Percentiles rank a stretch among this genome's conserved stretches.
Conservation (phyloP, 1,140 invertebrate genomes). For the Drosophila jambulina region DNA sequence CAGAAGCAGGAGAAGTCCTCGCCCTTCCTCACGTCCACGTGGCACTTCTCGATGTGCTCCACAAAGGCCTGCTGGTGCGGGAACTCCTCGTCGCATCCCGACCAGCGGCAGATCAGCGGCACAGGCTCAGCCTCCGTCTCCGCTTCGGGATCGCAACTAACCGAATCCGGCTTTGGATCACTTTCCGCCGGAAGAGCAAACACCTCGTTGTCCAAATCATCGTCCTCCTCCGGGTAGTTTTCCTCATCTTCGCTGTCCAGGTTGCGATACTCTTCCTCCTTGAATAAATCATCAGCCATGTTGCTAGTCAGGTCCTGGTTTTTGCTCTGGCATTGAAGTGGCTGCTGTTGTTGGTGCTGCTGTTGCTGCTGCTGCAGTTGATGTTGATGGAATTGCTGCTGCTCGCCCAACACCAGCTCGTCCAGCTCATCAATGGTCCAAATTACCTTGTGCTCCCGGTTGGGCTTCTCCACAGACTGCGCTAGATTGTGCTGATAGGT, state of each 20-base stretch:
- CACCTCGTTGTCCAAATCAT: constrained; percentile 58
- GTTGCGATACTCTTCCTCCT: constrained; percentile 10
- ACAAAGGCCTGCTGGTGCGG: constrained; percentile 92
- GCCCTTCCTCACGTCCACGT: constrained; percentile 93
- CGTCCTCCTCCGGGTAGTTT: constrained; percentile 47
- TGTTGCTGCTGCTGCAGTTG: constrained; percentile 5
- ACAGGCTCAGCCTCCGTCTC: constrained; percentile 31
- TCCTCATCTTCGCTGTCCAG: constrained; percentile 45
- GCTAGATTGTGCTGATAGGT: constrained; percentile 72
- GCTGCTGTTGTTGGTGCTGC: neutral
- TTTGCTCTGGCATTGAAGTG: neutral
- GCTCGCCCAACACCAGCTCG: constrained; percentile 61
- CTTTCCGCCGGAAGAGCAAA: constrained; percentile 38
- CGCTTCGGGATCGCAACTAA: constrained; percentile 27
- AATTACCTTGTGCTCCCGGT: constrained; percentile 80
- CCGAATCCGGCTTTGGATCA: constrained; percentile 16
- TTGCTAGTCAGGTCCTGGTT: constrained; percentile 14
- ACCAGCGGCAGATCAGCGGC: constrained; percentile 91
- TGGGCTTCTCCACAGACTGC: constrained; percentile 69
- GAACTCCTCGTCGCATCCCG: constrained; percentile 92
- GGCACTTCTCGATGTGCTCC: constrained; percentile 95
- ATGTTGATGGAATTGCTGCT: constrained; percentile 18
- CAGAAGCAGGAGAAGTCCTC: constrained; percentile 97
- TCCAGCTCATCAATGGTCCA: constrained; percentile 82
- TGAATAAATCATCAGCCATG: constrained; percentile 20